Evolutionary conservation across 2,888 invertebrate genomes (phyloP).

Genomic region (Sarcophaga carnaria): DNA sequence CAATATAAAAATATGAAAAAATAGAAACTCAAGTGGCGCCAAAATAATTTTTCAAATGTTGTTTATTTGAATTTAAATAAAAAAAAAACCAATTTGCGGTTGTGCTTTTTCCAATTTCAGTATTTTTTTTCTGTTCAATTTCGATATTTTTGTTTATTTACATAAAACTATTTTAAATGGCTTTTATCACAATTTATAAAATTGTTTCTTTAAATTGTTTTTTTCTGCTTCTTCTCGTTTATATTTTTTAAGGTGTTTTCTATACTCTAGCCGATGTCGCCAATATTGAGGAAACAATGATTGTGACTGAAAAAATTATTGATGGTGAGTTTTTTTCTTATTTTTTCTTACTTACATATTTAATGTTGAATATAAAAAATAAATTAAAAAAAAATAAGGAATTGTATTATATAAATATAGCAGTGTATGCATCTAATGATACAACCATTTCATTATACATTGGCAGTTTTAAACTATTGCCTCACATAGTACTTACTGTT

Average conservation of each 20-base stretch:
- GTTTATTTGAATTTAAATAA: conserved; percentile 22
- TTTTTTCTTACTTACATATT: too few relatives aligned
- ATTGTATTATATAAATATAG: too few relatives aligned
- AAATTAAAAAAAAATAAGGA: too few relatives aligned
- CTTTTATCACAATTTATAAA: conserved; percentile 43
- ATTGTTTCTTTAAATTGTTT: conserved; percentile 27
- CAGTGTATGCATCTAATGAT: too few relatives aligned
- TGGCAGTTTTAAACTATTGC: too few relatives aligned
- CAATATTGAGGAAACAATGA: conserved; percentile 54
- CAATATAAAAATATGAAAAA: not conserved
- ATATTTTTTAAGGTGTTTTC: conserved; percentile 63
- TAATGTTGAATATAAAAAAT: too few relatives aligned
- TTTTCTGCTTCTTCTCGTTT: conserved; percentile 11
- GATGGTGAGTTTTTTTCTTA: conserved; percentile 64
- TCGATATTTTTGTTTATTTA: conserved; percentile 32
- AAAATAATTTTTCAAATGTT: conserved; percentile 38
- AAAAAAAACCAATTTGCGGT: conserved; percentile 43
- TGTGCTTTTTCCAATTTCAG: conserved; percentile 22
- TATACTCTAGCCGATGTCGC: conserved; percentile 48
- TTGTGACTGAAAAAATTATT: conserved; percentile 60
- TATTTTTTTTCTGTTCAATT: conserved; percentile 16
- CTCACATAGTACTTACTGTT: too few relatives aligned
- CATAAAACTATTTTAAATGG: conserved; percentile 32
- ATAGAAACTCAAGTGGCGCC: conserved; percentile 52
- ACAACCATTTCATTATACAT: too few relatives aligned